Percentiles rank a stretch among this genome's conserved stretches.
Conservation (phyloP, 2,113 vertebrate species). For the Cebus imitator region DNA sequence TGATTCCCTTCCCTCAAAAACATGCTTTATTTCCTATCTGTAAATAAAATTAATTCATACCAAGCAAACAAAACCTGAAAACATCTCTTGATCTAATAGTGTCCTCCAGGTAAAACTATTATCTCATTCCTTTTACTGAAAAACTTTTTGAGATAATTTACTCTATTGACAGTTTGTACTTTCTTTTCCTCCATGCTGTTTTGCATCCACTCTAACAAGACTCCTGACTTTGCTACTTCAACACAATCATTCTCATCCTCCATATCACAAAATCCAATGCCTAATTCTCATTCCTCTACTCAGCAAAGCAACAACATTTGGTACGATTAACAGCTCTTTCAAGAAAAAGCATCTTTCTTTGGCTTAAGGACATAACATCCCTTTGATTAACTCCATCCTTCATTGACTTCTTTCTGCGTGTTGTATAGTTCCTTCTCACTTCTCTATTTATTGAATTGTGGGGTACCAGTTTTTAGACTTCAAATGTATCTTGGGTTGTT, state of each 20-base stretch:
- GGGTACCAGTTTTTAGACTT: not conserved
- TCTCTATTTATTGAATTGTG: not conserved
- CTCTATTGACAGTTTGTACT: not conserved
- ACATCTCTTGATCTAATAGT: not conserved
- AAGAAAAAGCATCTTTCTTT: not conserved
- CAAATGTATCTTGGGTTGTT: not conserved
- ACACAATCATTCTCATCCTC: not conserved
- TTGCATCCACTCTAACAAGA: not conserved
- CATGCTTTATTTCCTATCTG: not conserved
- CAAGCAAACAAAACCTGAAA: not conserved
- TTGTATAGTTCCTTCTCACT: not conserved
- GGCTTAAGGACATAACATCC: not conserved
- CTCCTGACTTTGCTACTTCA: not conserved
- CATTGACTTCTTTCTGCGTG: not conserved
- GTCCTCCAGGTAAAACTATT: not conserved
- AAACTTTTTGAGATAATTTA: not conserved
- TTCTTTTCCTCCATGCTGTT: not conserved
- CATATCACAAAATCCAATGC: not conserved
- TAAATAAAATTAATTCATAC: not conserved
- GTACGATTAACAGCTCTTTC: not conserved
- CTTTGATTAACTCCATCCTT: not conserved
- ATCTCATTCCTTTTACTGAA: not conserved
- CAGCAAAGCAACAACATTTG: not conserved
- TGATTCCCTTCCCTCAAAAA: not conserved
- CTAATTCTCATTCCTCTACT: not conserved